Percentiles rank a stretch among this genome's conserved stretches.
Conservation (phyloP, 2,113 vertebrate species). For the Mola mola region DNA sequence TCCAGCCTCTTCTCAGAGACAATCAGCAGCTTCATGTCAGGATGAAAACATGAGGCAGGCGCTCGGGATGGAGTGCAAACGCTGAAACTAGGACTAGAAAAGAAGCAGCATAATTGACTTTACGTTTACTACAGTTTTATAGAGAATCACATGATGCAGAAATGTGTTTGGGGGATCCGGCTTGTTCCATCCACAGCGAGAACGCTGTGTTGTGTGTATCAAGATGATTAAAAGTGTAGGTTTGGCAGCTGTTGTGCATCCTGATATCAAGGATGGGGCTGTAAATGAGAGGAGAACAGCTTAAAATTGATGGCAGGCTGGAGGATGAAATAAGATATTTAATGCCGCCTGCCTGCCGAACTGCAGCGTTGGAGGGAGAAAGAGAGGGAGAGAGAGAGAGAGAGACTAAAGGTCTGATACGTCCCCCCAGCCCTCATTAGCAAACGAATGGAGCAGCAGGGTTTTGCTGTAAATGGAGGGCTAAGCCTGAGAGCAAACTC, state of each 20-base stretch:
- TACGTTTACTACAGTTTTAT: slow-evolving; percentile 46
- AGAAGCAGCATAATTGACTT: slow-evolving; percentile 10
- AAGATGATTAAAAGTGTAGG: slow-evolving; percentile 30
- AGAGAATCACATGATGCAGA: slow-evolving; percentile 47
- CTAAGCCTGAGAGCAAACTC: slow-evolving; percentile 29
- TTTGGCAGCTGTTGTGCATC: slow-evolving; percentile 51
- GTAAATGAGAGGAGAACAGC: slow-evolving; percentile 68
- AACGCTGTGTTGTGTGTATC: slow-evolving; percentile 9
- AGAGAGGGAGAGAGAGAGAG: slow-evolving; percentile 12
- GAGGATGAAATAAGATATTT: slow-evolving; percentile 63
- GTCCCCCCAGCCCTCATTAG: slow-evolving; percentile 66
- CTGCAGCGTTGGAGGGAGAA: slow-evolving; percentile 39
- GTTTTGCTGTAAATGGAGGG: slow-evolving; percentile 52
- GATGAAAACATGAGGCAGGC: slow-evolving; percentile 31
- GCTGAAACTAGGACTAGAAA: neutral
- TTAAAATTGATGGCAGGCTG: slow-evolving; percentile 64
- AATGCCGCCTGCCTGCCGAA: slow-evolving; percentile 48
- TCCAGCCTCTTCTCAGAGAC: slow-evolving; percentile 22
- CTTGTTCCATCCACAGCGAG: no score
- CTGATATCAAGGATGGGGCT: slow-evolving; percentile 30
- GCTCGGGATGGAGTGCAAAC: slow-evolving; percentile 1
- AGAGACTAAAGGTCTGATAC: slow-evolving; percentile 37
- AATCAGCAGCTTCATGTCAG: slow-evolving; percentile 25
- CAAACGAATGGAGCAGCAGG: slow-evolving; percentile 41
- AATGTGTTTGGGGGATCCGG: slow-evolving; percentile 24